These are phyloP conservation scores for Biston stratarius DNA, from an alignment of 2,888 invertebrate genomes.

Conservation along the genomic window DNA sequence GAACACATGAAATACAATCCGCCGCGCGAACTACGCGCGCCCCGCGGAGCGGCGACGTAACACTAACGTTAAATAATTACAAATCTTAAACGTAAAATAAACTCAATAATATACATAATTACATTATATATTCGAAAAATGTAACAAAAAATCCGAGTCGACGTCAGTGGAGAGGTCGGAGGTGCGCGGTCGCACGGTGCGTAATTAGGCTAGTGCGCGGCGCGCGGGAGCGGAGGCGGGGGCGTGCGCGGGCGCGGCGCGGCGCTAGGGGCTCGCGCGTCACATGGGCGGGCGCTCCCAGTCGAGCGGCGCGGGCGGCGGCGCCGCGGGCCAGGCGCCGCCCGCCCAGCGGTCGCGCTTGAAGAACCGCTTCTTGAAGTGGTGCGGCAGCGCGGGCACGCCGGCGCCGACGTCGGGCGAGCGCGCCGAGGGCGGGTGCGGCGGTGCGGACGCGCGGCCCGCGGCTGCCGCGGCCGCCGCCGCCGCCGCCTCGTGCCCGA, in stretches of 20 bases:
- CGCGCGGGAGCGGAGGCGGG: conserved; percentile 25
- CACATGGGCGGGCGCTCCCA: conserved; percentile 84
- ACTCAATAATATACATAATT: conserved; percentile 86
- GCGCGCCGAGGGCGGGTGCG: conserved; percentile 69
- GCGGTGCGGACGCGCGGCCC: conserved; percentile 65
- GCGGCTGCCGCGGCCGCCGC: conserved; percentile 65
- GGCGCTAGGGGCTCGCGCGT: conserved; percentile 67
- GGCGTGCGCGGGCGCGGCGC: conserved; percentile 47
- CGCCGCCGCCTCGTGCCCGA: conserved; percentile 89
- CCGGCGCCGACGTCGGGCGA: conserved; percentile 72
- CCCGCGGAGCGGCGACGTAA: conserved; percentile 66
- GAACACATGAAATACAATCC: conserved; percentile 84
- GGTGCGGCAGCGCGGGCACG: conserved; percentile 78
- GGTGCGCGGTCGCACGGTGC: conserved; percentile 15
- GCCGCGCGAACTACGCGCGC: conserved; percentile 66
- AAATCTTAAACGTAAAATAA: conserved; percentile 82
- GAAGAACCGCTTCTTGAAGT: conserved; percentile 95
- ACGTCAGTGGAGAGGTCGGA: conserved; percentile 49
- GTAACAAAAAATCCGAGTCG: conserved; percentile 72
- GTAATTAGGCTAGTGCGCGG: conserved; percentile 26
- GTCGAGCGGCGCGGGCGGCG: conserved; percentile 80
- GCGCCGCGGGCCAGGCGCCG: conserved; percentile 80
- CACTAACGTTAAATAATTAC: conserved; percentile 82
- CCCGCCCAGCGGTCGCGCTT: conserved; percentile 90
- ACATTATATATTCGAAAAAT: conserved; percentile 84